Conservation (phyloP, 2,888 invertebrate species). For the Frankliniella intonsa region DNA sequence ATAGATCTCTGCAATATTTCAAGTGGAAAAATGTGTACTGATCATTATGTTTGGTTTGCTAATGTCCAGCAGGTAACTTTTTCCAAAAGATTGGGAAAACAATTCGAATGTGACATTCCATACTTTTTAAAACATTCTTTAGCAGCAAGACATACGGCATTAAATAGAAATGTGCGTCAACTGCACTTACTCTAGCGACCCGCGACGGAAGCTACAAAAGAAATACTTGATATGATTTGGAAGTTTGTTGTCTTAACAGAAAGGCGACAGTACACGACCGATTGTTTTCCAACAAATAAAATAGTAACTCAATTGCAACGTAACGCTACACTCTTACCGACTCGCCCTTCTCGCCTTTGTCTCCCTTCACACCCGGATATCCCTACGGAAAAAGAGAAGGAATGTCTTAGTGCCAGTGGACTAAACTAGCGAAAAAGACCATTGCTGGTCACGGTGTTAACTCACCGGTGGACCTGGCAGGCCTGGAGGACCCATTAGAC, state of each 20-base stretch:
- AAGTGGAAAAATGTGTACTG: too few species aligned
- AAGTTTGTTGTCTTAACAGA: not conserved
- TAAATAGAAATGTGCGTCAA: not conserved
- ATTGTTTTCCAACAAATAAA: conserved; percentile 22
- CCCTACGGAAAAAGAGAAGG: conserved; percentile 49
- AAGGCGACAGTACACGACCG: too few species aligned
- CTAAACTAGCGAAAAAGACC: not conserved
- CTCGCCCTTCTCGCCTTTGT: conserved; percentile 89
- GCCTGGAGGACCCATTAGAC: conserved; percentile 87
- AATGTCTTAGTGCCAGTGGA: not conserved
- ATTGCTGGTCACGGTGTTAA: conserved; percentile 27
- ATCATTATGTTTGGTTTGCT: too few species aligned
- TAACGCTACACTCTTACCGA: conserved; percentile 61
- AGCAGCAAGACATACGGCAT: not conserved
- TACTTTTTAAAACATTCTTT: too few species aligned
- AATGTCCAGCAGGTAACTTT: too few species aligned
- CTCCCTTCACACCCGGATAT: conserved; percentile 84
- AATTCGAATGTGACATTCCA: too few species aligned
- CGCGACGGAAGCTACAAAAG: conserved; percentile 6
- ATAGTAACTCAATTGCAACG: conserved; percentile 33
- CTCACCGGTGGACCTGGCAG: conserved; percentile 63
- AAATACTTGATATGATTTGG: not conserved
- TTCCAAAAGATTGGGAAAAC: too few species aligned
- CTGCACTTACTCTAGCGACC: conserved; percentile 8
- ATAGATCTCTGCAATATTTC: too few species aligned